Evolutionary conservation across 1,140 invertebrate species (phyloP).

Genomic region (Coelopa frigida): DNA sequence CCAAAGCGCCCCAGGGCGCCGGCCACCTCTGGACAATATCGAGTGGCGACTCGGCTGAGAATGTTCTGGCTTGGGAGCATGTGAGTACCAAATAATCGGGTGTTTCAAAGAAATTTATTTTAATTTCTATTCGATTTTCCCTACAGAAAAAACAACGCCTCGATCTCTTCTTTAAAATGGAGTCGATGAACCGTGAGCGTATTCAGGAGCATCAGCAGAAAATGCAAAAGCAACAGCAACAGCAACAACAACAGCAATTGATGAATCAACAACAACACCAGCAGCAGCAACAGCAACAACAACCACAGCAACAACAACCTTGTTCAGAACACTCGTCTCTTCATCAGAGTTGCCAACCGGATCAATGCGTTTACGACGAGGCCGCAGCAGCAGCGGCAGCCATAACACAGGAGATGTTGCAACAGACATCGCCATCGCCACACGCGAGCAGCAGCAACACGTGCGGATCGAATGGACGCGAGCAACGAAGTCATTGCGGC

Average conservation of each 20-base stretch:
- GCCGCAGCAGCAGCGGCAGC: conserved; percentile 32
- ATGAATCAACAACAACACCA: conserved; percentile 23
- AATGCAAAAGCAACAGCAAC: conserved; percentile 16
- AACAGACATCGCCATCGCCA: background rate
- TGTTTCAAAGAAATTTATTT: background rate
- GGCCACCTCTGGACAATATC: conserved; percentile 81
- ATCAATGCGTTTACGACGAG: conserved; percentile 31
- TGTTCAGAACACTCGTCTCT: conserved; percentile 10
- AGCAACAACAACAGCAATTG: conserved; percentile 24
- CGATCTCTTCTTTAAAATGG: conserved; percentile 45
- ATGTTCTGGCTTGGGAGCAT: conserved; percentile 43
- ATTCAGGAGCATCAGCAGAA: conserved; percentile 33
- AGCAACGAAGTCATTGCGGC: background rate
- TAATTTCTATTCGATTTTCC: conserved; percentile 1
- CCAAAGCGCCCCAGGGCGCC: conserved; percentile 72
- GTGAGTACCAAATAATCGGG: conserved; percentile 20
- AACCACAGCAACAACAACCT: conserved; percentile 12
- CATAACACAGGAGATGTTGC: conserved; percentile 34
- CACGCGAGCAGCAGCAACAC: conserved; percentile 10
- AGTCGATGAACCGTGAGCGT: conserved; percentile 36
- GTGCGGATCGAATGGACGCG: conserved; percentile 10
- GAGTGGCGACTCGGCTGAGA: conserved; percentile 49
- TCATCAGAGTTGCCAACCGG: conserved; percentile 8
- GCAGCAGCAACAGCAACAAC: conserved; percentile 19
- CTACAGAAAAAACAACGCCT: conserved; percentile 42